Conservation (phyloP, 2,113 vertebrate genomes). For the Corythoichthys haematopterus region DNA sequence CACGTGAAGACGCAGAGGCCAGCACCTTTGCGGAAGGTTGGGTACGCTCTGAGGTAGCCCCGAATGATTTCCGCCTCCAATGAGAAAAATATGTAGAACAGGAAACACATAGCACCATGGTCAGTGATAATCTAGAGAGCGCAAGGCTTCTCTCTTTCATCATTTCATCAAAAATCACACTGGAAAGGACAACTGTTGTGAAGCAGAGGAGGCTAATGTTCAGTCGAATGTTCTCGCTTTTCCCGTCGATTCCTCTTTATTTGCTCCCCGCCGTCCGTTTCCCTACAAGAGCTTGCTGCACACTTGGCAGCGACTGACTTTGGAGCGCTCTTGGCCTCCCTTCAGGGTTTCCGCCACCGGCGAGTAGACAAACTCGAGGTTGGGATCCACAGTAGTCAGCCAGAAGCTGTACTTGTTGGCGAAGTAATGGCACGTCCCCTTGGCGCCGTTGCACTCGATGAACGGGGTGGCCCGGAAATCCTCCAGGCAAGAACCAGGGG, state of each 20-base stretch:
- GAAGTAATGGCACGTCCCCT: conserved; percentile 91
- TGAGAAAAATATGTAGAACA: conserved; percentile 64
- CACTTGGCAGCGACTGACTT: conserved; percentile 93
- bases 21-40: conserved; percentile 12
- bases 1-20: background rate
- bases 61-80: conserved; percentile 50
- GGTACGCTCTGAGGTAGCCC: conserved; percentile 78
- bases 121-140: conserved; percentile 59
- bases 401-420: conserved; percentile 98
- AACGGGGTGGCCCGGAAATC: conserved; percentile 92
- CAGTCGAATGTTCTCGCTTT: conserved; percentile 40
- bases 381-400: conserved; percentile 81
- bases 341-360: conserved; percentile 80
- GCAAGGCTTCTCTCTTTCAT: conserved; percentile 16
- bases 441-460: conserved; percentile 90
- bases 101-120: conserved; percentile 79
- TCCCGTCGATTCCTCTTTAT: conserved; percentile 7
- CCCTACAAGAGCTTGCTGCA: conserved; percentile 93
- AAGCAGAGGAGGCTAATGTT: conserved; percentile 39
- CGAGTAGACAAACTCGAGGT: conserved; percentile 73
- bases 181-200: conserved; percentile 11
- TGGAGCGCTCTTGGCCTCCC: conserved; percentile 78
- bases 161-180: conserved; percentile 26
- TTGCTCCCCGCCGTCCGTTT: conserved; percentile 6
- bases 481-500: conserved; percentile 91